Conservation (phyloP, 2,113 vertebrate species). For the Lasiurus borealis region DNA sequence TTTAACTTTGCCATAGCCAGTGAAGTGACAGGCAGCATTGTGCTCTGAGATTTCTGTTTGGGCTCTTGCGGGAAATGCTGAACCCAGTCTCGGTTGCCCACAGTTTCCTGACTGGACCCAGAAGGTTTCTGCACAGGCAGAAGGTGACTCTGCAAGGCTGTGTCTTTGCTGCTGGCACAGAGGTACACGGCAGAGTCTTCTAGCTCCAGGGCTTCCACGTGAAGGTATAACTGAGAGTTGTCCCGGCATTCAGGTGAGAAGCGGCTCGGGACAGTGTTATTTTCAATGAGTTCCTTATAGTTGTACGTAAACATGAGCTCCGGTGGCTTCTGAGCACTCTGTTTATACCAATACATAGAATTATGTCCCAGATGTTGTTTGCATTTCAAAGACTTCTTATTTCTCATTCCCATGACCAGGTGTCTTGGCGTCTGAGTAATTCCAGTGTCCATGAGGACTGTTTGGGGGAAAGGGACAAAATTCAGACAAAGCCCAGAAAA, state of each 20-base stretch:
- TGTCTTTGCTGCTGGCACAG: slow-evolving; percentile 45
- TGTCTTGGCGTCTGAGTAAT: slow-evolving; percentile 39
- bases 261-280: background rate
- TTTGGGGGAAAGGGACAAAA: background rate
- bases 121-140: slow-evolving; percentile 3
- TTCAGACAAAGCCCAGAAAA: background rate
- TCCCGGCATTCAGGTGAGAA: background rate
- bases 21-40: rapidly evolving
- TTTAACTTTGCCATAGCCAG: rapidly evolving
- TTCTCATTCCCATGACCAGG: background rate
- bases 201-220: rapidly evolving
- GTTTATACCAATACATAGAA: slow-evolving; percentile 41
- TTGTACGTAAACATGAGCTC: slow-evolving; percentile 53
- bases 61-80: background rate
- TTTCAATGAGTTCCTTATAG: rapidly evolving
- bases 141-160: background rate
- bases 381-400: background rate
- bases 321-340: background rate
- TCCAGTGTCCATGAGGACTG: background rate
- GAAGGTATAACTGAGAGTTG: background rate
- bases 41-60: background rate
- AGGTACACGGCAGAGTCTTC: background rate
- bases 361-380: background rate
- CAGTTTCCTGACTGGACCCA: background rate
- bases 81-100: rapidly evolving